These are phyloP conservation scores for Sinelater perroti DNA, from an alignment of 2,888 invertebrate species.

Conservation along the genomic window DNA sequence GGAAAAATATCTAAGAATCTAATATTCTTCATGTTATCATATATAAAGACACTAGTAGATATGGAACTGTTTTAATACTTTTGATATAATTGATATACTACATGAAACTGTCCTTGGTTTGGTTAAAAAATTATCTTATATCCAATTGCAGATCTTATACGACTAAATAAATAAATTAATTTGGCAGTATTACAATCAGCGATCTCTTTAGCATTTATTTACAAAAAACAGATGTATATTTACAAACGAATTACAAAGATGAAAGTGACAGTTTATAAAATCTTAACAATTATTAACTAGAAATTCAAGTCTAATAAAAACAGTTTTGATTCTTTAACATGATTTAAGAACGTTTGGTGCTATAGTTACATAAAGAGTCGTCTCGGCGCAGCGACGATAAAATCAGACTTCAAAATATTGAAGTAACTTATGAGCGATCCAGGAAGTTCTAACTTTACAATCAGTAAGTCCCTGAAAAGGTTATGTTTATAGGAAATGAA, in stretches of 20 bases:
- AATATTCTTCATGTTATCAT: too few relatives aligned
- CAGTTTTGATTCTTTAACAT: constrained; percentile 16
- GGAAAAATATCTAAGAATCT: too few relatives aligned
- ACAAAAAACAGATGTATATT: constrained; percentile 33
- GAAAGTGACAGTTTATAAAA: constrained; percentile 31
- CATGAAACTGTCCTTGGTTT: too few relatives aligned
- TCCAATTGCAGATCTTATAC: too few relatives aligned
- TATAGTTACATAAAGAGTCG: constrained; percentile 6
- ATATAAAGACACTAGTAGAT: too few relatives aligned
- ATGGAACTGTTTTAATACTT: too few relatives aligned
- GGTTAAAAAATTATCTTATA: too few relatives aligned
- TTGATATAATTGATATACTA: too few relatives aligned
- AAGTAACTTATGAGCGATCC: neutral
- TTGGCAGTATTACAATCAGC: neutral
- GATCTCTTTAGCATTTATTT: constrained; percentile 28
- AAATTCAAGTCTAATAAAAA: constrained; percentile 20
- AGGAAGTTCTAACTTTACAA: neutral
- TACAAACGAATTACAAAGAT: constrained; percentile 31
- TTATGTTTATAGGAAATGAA: constrained; percentile 14
- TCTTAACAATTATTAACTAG: constrained; percentile 30
- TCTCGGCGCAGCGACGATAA: neutral
- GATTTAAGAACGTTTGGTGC: constrained; percentile 18
- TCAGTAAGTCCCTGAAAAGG: constrained; percentile 1
- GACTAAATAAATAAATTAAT: too few relatives aligned
- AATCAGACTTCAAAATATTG: constrained; percentile 6